Conservation (phyloP, 2,113 vertebrate species). For the Notechis scutatus region DNA sequence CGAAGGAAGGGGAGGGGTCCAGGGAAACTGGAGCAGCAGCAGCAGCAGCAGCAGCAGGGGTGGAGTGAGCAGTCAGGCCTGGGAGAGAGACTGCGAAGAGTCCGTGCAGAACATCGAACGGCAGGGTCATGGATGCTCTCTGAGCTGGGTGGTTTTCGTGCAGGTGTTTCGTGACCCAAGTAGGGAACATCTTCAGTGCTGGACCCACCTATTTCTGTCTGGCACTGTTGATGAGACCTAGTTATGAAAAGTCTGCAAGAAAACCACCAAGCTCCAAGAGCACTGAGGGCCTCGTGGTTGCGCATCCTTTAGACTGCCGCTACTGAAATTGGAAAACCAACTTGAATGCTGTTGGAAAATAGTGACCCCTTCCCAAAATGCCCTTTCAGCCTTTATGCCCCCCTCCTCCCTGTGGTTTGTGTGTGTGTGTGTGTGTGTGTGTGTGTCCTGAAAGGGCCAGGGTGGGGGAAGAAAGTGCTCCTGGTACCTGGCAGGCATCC, state of each 20-base stretch:
- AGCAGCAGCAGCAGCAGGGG: background rate
- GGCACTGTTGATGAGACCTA: background rate
- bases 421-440: too few relatives aligned
- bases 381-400: background rate
- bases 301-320: background rate
- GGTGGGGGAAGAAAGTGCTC: too few relatives aligned
- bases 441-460: background rate
- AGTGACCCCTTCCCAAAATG: background rate
- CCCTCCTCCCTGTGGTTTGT: background rate
- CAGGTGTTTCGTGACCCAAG: background rate
- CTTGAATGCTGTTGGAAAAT: background rate
- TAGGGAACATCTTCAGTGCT: background rate
- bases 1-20: background rate
- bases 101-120: background rate
- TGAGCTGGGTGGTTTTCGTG: background rate
- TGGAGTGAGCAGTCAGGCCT: background rate
- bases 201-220: too few relatives aligned
- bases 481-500: slow-evolving; percentile 89
- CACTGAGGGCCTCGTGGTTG: background rate
- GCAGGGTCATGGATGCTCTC: background rate
- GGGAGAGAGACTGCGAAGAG: background rate
- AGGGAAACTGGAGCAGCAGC: background rate
- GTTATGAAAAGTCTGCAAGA: background rate
- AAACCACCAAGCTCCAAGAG: background rate
- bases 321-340: background rate